phyloP scores from a whole-genome alignment of 2,888 invertebrate genomes.

The Phasia obesa region DNA sequence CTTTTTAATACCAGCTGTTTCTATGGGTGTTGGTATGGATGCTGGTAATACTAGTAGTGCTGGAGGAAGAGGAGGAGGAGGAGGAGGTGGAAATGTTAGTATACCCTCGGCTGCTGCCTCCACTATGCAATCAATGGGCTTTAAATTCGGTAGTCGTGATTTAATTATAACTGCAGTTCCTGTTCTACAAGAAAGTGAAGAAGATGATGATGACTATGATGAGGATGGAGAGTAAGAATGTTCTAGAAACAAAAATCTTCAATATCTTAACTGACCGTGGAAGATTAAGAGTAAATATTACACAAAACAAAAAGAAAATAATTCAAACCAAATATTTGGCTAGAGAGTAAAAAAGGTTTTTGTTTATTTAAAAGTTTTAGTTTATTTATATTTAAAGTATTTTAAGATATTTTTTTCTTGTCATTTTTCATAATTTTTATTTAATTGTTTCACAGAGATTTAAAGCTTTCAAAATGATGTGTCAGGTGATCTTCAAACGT shows the following conservation, averaged over 20 bases:
- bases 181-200: constrained; percentile 78
- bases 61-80: not conserved
- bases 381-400: constrained; percentile 10
- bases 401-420: not conserved
- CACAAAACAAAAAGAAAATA: not conserved
- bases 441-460: too few relatives aligned
- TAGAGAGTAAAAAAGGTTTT: constrained; percentile 53
- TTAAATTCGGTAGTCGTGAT: constrained; percentile 78
- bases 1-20: constrained; percentile 60
- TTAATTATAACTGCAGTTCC: constrained; percentile 79
- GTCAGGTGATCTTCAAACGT: too few relatives aligned
- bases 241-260: not conserved
- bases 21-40: constrained; percentile 66
- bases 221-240: constrained; percentile 73
- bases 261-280: too few relatives aligned
- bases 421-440: not conserved
- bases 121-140: constrained; percentile 63
- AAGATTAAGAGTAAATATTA: constrained; percentile 19
- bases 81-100: constrained; percentile 62
- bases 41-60: constrained; percentile 72
- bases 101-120: constrained; percentile 19
- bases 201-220: constrained; percentile 79
- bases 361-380: constrained; percentile 36
- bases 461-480: too few relatives aligned
- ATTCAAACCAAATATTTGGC: constrained; percentile 61